Conservation (phyloP, 1,140 invertebrate species). For the Drosophila equinoxialis region DNA sequence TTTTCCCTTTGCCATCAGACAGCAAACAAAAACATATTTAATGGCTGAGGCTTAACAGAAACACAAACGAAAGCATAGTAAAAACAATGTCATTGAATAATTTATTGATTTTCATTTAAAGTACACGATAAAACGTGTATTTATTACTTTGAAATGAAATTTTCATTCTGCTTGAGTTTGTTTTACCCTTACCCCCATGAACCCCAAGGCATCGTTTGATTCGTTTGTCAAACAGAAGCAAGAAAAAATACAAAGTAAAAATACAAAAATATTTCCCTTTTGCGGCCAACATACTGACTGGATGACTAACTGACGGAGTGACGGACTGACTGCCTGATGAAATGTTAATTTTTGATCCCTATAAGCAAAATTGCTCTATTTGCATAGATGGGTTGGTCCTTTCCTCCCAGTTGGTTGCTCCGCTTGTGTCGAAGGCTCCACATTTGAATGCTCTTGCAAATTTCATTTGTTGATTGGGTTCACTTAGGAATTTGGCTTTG, state of each 20-base stretch:
- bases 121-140: slow-evolving; percentile 7
- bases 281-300: slow-evolving; percentile 10
- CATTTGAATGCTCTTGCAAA: slow-evolving; percentile 2
- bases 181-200: background rate
- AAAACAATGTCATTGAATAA: slow-evolving; percentile 23
- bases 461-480: slow-evolving; percentile 20
- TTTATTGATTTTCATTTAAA: slow-evolving; percentile 45
- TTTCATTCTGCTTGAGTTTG: background rate
- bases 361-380: slow-evolving; percentile 46
- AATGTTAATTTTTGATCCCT: slow-evolving; percentile 49
- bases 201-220: slow-evolving; percentile 24
- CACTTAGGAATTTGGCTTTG: slow-evolving; percentile 13
- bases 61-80: background rate
- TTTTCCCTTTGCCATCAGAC: slow-evolving; percentile 3
- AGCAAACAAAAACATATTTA: slow-evolving; percentile 15
- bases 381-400: slow-evolving; percentile 34
- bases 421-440: background rate
- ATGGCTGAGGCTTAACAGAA: slow-evolving; percentile 25
- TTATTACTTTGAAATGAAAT: slow-evolving; percentile 8
- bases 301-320: slow-evolving; percentile 22
- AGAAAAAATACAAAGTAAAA: background rate
- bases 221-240: slow-evolving; percentile 29
- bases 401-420: background rate
- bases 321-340: slow-evolving; percentile 31
- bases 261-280: slow-evolving; percentile 6